Base-by-base conservation (phyloP, 1,140 invertebrate species). In the Drosophila tropicalis region DNA sequence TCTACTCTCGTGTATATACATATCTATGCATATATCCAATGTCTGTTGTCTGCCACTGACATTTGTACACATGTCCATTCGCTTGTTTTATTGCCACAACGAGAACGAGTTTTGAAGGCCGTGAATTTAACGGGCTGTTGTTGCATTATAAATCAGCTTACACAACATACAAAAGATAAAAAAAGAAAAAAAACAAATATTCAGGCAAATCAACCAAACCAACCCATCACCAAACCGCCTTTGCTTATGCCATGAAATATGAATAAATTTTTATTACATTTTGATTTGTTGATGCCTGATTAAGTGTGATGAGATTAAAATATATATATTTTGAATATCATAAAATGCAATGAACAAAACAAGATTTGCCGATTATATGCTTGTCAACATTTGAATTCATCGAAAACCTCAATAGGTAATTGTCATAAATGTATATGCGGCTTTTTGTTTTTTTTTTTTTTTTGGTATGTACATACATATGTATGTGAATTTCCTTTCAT, bases 121-220 rank as follows among this genome's bases (percentile, higher is more conserved):
- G 64, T 67, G 65, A 63, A 70, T 69, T 77, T 67, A 63, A 70
- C 62, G 36, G 71, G 58, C 68, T 40, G 60, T 60, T 36, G 44
- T 39, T 56, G 67, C 71, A 79, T 70, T 82, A 82, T 82, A 87
- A 79, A 87, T 87, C 83, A 86, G 76, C 66, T 70, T 70, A 72
- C 60, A 70, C 56, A 70, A 70, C 74, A 55, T 60, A 41, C 40
- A 32, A 60, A 19, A 61, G 12, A 7, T 36, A 58, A n/a, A 40
- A 67, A 61, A 66, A 72, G n/a, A 19, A 19, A 44, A 39, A 36
- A 19, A 40, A 4, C 25, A 29, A 47, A 17, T 19, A 19, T 15
- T 3, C 44, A 17, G 7, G 10, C 17, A 51, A 22, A 19, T 39
- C 36, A 51, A 51, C 44, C 17, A 22, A 22, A 19, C 17, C 44